Evolutionary conservation across 2,113 vertebrate genomes (phyloP), one percentile per base, ranked within the genome.

Genomic region (Vicugna pacos): DNA sequence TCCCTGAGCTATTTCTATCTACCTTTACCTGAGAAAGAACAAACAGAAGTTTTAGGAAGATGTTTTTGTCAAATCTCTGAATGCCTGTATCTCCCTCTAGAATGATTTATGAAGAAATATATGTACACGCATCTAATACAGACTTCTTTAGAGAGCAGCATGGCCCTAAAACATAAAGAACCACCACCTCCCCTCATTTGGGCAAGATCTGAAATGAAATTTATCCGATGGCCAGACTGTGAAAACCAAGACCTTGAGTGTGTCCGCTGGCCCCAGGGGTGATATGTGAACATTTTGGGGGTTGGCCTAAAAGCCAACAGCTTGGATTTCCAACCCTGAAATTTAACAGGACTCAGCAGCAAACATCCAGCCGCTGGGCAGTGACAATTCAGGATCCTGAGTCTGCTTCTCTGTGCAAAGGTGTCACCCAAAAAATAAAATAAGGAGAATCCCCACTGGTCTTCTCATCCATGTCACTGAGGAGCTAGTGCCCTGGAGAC

Each of bases 281-380:
- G 28, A 76, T 13, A 75, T 0, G 72, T 38, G 35, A 72, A 65
- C 62, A 96, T 54, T 92, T 8, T 10, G 48, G 60, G 46, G 22
- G 5, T 46, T 46, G 48, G 38, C 58, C 75, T 81, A 77, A 70
- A 77, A 92, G 56, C 42, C 48, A 94, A 84, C 14, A 86, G 50
- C 60, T 93, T 92, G 72, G 35, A 77, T 92, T 94, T 92, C 56
- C 26, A 91, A 48, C 86, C 42, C n/a, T 76, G 64, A 94, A 93
- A 95, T 30, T 76, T 82, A 88, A 94, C 38, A 86, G 91, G 32
- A 70, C 19, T 38, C 9, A 89, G 62, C 12, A 89, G 58, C 87
- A 96, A 94, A 95, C 42, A 50, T 5, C 48, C 89, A 88, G 56
- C 48, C 60, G 35, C 80, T 58, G 1, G 35, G 50, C 15, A n/a